phyloP scores from a whole-genome alignment of 2,113 vertebrate genomes.

The Dinomys branickii region DNA sequence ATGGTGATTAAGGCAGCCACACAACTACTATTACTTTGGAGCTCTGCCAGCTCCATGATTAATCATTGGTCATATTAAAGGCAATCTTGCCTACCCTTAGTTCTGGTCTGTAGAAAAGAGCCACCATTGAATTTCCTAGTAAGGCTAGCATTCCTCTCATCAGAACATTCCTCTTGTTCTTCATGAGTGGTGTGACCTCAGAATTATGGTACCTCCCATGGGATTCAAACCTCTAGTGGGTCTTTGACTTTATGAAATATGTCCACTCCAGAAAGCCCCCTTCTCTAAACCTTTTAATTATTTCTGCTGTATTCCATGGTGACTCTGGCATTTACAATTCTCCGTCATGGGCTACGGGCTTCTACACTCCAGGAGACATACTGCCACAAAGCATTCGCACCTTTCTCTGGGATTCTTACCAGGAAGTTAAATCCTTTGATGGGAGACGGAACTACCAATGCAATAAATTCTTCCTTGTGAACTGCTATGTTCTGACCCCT shows the following conservation, averaged over 20 bases:
- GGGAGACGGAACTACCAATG: neutral
- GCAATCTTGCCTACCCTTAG: neutral
- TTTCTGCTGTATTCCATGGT: neutral
- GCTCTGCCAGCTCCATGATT: neutral
- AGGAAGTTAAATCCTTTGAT: neutral
- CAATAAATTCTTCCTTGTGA: neutral
- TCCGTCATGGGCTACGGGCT: neutral
- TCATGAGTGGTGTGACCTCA: neutral
- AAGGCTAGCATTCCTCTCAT: neutral
- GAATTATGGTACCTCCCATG: neutral
- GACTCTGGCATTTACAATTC: neutral
- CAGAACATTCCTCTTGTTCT: neutral
- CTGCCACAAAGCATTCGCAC: neutral
- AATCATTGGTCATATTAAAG: neutral
- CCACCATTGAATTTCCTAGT: neutral
- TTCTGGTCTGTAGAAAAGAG: neutral
- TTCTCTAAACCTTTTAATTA: neutral
- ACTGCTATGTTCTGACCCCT: neutral
- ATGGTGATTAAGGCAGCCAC: neutral
- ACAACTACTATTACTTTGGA: neutral
- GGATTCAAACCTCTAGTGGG: neutral
- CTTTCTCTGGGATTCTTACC: neutral
- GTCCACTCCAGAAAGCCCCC: neutral
- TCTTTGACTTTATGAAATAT: slow-evolving; percentile 2
- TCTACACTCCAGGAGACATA: neutral